phyloP scores from a whole-genome alignment of 2,113 vertebrate species.

The Apteryx mantelli region DNA sequence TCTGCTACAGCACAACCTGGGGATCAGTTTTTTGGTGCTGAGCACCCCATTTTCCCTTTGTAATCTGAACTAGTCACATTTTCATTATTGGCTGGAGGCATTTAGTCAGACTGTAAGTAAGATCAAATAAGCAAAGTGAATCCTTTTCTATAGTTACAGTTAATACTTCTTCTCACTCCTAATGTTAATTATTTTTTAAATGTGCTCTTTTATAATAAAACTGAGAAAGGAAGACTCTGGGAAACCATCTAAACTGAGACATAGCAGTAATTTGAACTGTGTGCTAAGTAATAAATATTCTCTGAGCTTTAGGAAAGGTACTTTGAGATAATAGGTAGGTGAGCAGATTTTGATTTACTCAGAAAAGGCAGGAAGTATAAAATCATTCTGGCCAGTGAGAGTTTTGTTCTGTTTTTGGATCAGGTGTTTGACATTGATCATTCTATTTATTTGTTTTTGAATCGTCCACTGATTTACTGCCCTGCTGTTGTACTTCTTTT shows the following conservation, averaged over 20 bases:
- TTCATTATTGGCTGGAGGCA: background rate
- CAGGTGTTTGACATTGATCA: background rate
- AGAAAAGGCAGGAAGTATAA: background rate
- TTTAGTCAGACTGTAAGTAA: background rate
- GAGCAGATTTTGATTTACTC: fast-evolving
- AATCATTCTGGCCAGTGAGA: fast-evolving
- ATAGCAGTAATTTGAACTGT: background rate
- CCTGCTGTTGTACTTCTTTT: fast-evolving
- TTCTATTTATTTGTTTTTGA: background rate
- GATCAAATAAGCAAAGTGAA: too few relatives aligned
- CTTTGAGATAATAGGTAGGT: background rate
- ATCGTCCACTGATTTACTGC: background rate
- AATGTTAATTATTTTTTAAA: background rate
- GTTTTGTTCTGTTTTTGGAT: background rate
- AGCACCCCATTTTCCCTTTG: fast-evolving
- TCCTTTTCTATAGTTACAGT: background rate
- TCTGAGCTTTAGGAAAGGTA: background rate
- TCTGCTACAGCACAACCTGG: fast-evolving
- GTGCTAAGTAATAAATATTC: background rate
- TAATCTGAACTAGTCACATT: background rate
- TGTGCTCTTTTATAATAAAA: background rate
- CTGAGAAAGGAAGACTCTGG: background rate
- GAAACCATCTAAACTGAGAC: background rate
- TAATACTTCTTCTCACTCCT: background rate
- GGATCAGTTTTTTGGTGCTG: background rate